Evolutionary conservation across 1,140 invertebrate genomes (phyloP).

Genomic region (Musca domestica): DNA sequence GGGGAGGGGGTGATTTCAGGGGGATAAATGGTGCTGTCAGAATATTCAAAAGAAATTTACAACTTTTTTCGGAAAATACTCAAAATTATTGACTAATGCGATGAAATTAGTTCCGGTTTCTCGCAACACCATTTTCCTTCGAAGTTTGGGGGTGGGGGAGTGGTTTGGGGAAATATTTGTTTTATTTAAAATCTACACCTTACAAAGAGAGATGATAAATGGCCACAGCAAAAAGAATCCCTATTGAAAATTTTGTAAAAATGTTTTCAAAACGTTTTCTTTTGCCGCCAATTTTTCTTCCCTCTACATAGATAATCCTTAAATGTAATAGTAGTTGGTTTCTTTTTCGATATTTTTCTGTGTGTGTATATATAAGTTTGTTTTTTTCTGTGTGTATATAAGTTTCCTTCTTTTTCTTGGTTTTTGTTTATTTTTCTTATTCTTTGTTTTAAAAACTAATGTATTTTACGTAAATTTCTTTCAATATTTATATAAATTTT

Average conservation of each 20-base stretch:
- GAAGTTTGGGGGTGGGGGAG: no score
- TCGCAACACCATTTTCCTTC: not conserved
- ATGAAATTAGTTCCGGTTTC: no score
- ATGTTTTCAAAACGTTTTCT: not conserved
- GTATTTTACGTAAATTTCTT: conserved; percentile 36
- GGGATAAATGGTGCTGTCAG: no score
- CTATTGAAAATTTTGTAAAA: not conserved
- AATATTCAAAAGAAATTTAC: no score
- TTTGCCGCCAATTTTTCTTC: not conserved
- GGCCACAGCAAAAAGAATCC: no score
- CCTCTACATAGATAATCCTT: not conserved
- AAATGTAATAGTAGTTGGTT: conserved; percentile 8
- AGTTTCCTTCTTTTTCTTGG: not conserved
- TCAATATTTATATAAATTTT: conserved; percentile 17
- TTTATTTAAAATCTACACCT: no score
- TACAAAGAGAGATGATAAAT: no score
- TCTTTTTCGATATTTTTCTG: not conserved
- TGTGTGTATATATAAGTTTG: not conserved
- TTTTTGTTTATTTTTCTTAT: not conserved
- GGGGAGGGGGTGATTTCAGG: no score
- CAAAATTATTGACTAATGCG: no score
- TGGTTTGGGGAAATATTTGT: no score
- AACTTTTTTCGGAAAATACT: no score
- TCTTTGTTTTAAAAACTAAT: conserved; percentile 47
- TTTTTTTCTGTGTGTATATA: not conserved